phyloP scores from a whole-genome alignment of 1,140 invertebrate genomes.

The Drosophila tsacasi region DNA sequence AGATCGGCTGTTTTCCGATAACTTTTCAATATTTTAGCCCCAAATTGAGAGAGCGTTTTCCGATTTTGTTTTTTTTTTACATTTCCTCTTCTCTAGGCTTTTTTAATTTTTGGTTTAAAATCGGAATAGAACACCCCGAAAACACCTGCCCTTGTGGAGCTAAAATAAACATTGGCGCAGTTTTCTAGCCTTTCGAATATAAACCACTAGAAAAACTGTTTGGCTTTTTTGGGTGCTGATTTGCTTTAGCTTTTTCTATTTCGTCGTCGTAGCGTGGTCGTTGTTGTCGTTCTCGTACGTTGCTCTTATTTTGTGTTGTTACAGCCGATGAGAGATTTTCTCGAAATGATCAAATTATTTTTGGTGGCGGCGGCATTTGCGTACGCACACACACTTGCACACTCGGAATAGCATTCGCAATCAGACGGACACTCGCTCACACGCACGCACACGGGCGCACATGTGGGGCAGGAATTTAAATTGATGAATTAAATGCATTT shows the following conservation, averaged over 20 bases:
- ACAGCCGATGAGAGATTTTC: slow-evolving; percentile 39
- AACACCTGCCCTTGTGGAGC: slow-evolving; percentile 43
- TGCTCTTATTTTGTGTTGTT: slow-evolving; percentile 22
- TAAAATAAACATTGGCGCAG: slow-evolving; percentile 38
- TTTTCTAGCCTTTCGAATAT: slow-evolving; percentile 39
- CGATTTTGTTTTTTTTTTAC: slow-evolving; percentile 7
- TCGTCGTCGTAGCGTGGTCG: background rate
- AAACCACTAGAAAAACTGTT: slow-evolving; percentile 33
- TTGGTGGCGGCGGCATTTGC: slow-evolving; percentile 42
- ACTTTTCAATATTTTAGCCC: slow-evolving; percentile 7
- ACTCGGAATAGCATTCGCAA: slow-evolving; percentile 22
- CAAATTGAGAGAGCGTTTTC: background rate
- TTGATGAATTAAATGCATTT: slow-evolving; percentile 46
- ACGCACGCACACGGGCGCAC: slow-evolving; percentile 26
- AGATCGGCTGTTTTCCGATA: slow-evolving; percentile 5
- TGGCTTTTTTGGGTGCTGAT: slow-evolving; percentile 11
- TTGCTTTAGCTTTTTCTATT: slow-evolving; percentile 9
- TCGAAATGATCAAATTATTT: slow-evolving; percentile 50
- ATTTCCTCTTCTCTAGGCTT: background rate
- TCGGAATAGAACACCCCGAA: slow-evolving; percentile 24
- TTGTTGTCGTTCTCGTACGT: background rate
- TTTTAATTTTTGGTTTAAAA: slow-evolving; percentile 16
- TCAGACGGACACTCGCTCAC: slow-evolving; percentile 40
- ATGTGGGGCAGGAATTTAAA: slow-evolving; percentile 39
- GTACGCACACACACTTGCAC: slow-evolving; percentile 23